These are phyloP conservation scores for Metellina segmentata DNA, from an alignment of 2,888 invertebrate genomes.

Conservation along the genomic window DNA sequence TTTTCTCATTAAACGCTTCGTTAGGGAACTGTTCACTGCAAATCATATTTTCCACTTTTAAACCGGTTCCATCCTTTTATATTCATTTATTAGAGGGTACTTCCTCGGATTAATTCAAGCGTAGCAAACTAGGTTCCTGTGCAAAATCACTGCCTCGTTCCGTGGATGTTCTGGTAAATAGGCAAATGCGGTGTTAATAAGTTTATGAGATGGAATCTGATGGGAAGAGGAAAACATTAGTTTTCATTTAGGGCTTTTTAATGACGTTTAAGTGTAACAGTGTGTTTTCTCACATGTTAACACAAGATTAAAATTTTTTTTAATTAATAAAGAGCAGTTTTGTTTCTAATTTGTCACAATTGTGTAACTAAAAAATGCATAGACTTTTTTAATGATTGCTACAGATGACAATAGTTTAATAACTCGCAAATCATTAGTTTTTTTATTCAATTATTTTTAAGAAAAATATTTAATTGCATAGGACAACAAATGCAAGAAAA, in stretches of 20 bases:
- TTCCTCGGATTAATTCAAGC: not conserved
- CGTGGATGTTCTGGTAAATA: not conserved
- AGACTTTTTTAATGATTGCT: too few species aligned
- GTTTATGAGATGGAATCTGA: not conserved
- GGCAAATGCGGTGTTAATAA: not conserved
- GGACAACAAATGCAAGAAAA: too few species aligned
- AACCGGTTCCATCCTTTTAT: not conserved
- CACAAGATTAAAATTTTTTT: too few species aligned
- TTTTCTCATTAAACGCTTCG: not conserved
- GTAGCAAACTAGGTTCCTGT: not conserved
- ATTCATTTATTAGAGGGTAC: not conserved
- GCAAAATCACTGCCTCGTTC: not conserved
- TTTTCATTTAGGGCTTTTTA: not conserved
- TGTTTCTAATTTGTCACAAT: too few species aligned
- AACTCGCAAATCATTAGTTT: too few species aligned
- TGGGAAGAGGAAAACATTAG: not conserved
- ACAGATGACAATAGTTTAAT: too few species aligned
- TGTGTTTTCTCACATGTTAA: too few species aligned
- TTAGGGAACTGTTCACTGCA: not conserved
- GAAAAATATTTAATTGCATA: too few species aligned
- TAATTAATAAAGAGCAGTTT: too few species aligned
- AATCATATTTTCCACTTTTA: not conserved
- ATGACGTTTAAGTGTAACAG: not conserved
- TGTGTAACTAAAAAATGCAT: too few species aligned
- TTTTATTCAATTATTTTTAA: too few species aligned